Evolutionary conservation across 2,888 invertebrate species (phyloP).

Genomic region (Oxyteleia sp.): DNA sequence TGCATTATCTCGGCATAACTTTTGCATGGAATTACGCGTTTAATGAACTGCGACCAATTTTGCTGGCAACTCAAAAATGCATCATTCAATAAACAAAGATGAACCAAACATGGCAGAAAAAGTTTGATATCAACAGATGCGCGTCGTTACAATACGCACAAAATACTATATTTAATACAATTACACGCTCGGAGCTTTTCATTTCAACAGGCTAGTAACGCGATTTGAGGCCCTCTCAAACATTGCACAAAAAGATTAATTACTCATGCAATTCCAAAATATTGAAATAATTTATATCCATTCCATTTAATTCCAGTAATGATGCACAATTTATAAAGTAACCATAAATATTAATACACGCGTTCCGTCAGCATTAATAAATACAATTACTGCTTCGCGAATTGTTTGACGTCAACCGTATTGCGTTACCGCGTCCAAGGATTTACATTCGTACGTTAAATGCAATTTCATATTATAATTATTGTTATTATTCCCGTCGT

Average conservation of each 20-base stretch:
- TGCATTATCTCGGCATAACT: neutral
- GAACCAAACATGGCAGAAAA: neutral
- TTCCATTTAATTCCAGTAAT: slow-evolving; percentile 22
- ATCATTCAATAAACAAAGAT: slow-evolving; percentile 10
- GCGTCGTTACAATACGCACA: neutral
- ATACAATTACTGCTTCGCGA: slow-evolving; percentile 11
- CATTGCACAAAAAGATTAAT: slow-evolving; percentile 15
- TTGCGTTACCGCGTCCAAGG: slow-evolving; percentile 6
- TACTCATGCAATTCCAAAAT: neutral
- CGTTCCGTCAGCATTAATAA: slow-evolving; percentile 32
- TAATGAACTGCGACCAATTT: neutral
- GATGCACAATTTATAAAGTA: slow-evolving; percentile 21
- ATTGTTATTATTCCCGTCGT: slow-evolving; percentile 10
- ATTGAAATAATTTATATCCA: slow-evolving; percentile 13
- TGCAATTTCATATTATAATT: slow-evolving; percentile 12
- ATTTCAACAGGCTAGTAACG: neutral
- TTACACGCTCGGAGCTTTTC: neutral
- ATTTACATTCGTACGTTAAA: slow-evolving; percentile 1
- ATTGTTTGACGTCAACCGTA: slow-evolving; percentile 6
- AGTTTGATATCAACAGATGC: neutral
- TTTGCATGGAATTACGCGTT: neutral
- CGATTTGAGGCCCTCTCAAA: slow-evolving; percentile 3
- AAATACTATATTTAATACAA: slow-evolving; percentile 6
- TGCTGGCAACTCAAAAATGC: neutral
- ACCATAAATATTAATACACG: slow-evolving; percentile 30